Evolutionary conservation across 1,140 invertebrate species (phyloP), one percentile per base, ranked within the genome.

Genomic region (Zaprionus tsacasi): DNA sequence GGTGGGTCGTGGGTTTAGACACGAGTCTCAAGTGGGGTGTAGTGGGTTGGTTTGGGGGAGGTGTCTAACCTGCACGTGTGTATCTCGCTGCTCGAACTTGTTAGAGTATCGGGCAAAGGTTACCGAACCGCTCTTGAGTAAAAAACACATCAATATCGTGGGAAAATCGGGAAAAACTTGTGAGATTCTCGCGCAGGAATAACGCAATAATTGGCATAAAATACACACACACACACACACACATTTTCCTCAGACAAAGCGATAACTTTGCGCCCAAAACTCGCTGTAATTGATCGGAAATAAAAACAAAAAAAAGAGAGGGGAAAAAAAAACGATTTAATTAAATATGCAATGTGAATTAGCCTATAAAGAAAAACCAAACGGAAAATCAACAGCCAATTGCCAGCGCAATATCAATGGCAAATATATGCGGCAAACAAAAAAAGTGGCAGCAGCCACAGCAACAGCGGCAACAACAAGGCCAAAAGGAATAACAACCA

Each of bases 281-380:
- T 21, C 13, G 55, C 71, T 38, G 71, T 74, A 74, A 74, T 69
- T 74, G 71, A 69, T 74, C 66, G 71, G 71, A 69, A 74, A 63
- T 25, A 36, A 61, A 74, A 61, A 63, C 57, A 74, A 74, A 61
- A 45, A 60, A 35, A 2, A 21, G 21, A 21, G 21, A 21, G 21
- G 2, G 21, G 2, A 2, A 30, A 5, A 30, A 30, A 76, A 76
- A 8, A 56, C 83, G 21, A 73, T 73, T 80, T 69, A 78, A 88
- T 87, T 87, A 75, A 88, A 80, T 88, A 87, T 88, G 56, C 83
- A 82, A 61, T 61, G 65, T 65, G 66, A 83, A 81, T 74, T 72
- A 81, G 57, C 61, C 65, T 52, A 77, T 54, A 70, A 68, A 78
- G n/a, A 58, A 52, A 71, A 64, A 70, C 36, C 50, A 61, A 79